These are phyloP conservation scores for Smittia sp. DNA, from an alignment of 2,888 invertebrate genomes.

Conservation along the genomic window DNA sequence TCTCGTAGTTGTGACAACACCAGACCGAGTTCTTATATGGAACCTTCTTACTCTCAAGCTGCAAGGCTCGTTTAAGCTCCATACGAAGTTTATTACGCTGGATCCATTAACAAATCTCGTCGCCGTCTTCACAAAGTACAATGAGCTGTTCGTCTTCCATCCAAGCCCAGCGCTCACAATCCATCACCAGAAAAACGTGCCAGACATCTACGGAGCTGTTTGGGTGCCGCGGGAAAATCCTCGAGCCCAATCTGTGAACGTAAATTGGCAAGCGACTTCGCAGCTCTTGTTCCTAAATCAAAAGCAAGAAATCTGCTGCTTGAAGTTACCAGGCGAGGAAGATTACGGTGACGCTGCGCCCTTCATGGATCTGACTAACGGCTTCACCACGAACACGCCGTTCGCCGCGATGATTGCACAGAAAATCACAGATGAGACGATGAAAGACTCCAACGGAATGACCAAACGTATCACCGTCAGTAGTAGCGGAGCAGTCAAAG, in stretches of 20 bases:
- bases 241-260: slow-evolving; percentile 52
- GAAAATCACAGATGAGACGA: slow-evolving; percentile 46
- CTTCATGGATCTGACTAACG: slow-evolving; percentile 46
- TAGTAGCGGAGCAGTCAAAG: slow-evolving; percentile 53
- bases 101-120: slow-evolving; percentile 64
- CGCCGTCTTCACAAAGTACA: slow-evolving; percentile 62
- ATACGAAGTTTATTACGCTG: slow-evolving; percentile 53
- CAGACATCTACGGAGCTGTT: slow-evolving; percentile 55
- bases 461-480: slow-evolving; percentile 51
- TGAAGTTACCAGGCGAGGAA: slow-evolving; percentile 51
- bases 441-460: slow-evolving; percentile 45
- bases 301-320: slow-evolving; percentile 59
- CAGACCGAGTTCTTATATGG: slow-evolving; percentile 62
- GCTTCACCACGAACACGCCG: slow-evolving; percentile 52
- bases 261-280: slow-evolving; percentile 62
- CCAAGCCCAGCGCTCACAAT: slow-evolving; percentile 59
- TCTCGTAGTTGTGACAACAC: slow-evolving; percentile 52
- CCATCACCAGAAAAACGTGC: slow-evolving; percentile 55
- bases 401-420: slow-evolving; percentile 55
- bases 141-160: slow-evolving; percentile 66
- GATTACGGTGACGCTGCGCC: slow-evolving; percentile 50
- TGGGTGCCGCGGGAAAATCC: slow-evolving; percentile 59
- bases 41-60: slow-evolving; percentile 64
- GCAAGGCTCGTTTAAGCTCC: slow-evolving; percentile 57
- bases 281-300: slow-evolving; percentile 62